Percentiles rank a stretch among this genome's conserved stretches.
These are phyloP conservation scores for Hymenopus coronatus DNA, from an alignment of 2,888 invertebrate species.

Conservation along the genomic window DNA sequence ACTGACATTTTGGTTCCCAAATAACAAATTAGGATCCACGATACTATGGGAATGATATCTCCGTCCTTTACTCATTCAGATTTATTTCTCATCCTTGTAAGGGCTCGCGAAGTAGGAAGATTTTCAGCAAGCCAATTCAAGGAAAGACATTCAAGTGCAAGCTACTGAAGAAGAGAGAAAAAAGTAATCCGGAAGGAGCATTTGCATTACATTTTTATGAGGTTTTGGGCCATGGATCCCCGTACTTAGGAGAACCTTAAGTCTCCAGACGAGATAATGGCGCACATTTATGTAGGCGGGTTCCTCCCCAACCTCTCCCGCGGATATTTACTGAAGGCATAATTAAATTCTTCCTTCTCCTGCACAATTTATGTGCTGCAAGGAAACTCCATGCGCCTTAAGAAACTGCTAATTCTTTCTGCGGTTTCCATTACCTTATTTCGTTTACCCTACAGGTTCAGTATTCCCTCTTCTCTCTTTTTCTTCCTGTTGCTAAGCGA, in stretches of 20 bases:
- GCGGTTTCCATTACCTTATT: not conserved
- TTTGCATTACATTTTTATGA: not conserved
- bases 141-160: not conserved
- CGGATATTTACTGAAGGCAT: not conserved
- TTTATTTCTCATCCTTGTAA: not conserved
- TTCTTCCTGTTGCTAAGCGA: not conserved
- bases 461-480: not conserved
- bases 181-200: not conserved
- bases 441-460: not conserved
- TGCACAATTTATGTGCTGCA: not conserved
- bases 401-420: not conserved
- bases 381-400: not conserved
- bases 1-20: too few species aligned
- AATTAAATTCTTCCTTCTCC: not conserved
- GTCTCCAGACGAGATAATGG: not conserved
- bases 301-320: not conserved
- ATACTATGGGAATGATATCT: too few species aligned
- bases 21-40: too few species aligned
- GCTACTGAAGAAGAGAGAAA: not conserved
- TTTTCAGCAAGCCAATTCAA: not conserved
- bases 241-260: not conserved
- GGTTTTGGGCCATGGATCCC: not conserved
- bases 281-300: not conserved
- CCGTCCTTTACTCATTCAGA: too few species aligned
- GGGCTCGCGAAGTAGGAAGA: not conserved